Evolutionary conservation across 2,888 invertebrate genomes (phyloP), one percentile per base, ranked within the genome.

Genomic region (Cephalotes varians): DNA sequence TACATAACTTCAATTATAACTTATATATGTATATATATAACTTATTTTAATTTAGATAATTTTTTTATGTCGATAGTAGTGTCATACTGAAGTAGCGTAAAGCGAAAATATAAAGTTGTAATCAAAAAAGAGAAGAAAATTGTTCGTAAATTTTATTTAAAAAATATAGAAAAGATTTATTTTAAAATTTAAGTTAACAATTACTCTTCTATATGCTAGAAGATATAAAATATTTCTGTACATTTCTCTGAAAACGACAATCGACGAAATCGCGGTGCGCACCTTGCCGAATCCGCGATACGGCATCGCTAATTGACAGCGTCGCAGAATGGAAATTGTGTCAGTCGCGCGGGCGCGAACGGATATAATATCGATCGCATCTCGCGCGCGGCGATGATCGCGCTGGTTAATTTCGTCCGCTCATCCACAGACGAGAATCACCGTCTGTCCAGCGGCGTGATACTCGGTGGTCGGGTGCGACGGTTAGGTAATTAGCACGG

Each of bases 401-500:
- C 58, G 67, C 34, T 37, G 73, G 65, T 72, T 82, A 84, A 86
- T 83, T 88, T 86, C 62, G 81, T 84, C 77, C 79, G 82, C 72
- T 67, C 72, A 58, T 73, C 51, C 34, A 4, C 49, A 76, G 82
- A 86, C 83, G 69, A 85, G 87, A 89, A 87, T 87, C 79, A 67
- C 44, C 49, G 74, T 79, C 64, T 80, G 77, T 64, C 71, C 82
- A 65, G 81, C 71, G 60, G 44, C 40, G 65, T 73, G 85, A 71
- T 86, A 82, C 87, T 84, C 85, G 85, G 79, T 87, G 86, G 87
- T 77, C 82, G 91, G n/a, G 87, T 65, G 64, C 82, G 86, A 84
- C 71, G 84, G 89, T 64, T 64, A 25, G 64, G 10, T 93, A 93
- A 93, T 93, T 93, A 93, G 91, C 80, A 85, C 64, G 88, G 91